These are phyloP conservation scores for Rhyacophila evoluta DNA, from an alignment of 2,888 invertebrate genomes.

Conservation along the genomic window DNA sequence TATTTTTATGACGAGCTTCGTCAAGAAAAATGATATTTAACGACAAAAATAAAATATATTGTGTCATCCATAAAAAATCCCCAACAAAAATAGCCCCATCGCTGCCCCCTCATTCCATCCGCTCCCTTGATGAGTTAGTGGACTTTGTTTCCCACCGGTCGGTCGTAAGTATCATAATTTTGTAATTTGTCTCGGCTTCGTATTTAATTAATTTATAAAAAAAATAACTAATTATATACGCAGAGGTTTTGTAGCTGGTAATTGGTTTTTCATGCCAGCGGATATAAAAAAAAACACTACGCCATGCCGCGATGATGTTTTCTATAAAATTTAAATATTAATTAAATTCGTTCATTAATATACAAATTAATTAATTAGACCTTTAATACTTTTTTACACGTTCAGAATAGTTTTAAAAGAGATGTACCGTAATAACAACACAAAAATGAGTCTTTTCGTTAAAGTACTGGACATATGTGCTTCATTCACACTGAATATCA, in stretches of 20 bases:
- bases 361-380: neutral
- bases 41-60: slow-evolving; percentile 25
- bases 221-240: slow-evolving; percentile 32
- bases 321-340: neutral
- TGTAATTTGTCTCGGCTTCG: slow-evolving; percentile 35
- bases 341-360: neutral
- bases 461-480: too few species aligned
- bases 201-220: slow-evolving; percentile 40
- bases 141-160: slow-evolving; percentile 2
- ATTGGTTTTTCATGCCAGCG: slow-evolving; percentile 38
- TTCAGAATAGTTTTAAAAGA: neutral
- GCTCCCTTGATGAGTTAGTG: slow-evolving; percentile 35
- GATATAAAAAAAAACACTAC: neutral
- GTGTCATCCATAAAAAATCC: slow-evolving; percentile 20
- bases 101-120: neutral
- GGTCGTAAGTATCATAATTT: slow-evolving; percentile 39
- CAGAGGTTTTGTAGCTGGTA: neutral
- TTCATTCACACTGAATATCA: too few species aligned
- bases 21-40: slow-evolving; percentile 11
- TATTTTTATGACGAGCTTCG: slow-evolving; percentile 13
- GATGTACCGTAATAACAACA: too few species aligned
- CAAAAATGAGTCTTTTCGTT: too few species aligned
- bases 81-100: neutral
- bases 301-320: neutral
- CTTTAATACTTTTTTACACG: neutral